Evolutionary conservation across 53 echinoderm and acorn worm genomes (phyloP).

Genomic region (Temnopleurus reevesii): DNA sequence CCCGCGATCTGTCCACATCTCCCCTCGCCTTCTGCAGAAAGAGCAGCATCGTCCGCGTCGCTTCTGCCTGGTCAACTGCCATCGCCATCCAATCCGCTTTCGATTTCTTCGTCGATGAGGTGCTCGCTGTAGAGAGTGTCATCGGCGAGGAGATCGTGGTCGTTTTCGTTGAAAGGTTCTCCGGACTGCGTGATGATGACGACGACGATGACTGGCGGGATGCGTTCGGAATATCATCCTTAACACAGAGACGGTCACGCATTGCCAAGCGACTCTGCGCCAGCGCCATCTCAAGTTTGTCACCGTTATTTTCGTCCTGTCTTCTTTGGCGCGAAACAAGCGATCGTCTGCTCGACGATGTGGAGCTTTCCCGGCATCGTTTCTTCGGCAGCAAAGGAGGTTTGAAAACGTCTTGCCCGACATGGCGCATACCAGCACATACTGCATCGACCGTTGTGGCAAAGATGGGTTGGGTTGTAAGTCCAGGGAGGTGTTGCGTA

Average conservation of each 20-base stretch:
- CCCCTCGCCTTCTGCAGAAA: conserved; percentile 61
- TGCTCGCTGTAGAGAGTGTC: background rate
- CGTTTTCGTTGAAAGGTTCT: background rate
- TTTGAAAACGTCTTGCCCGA: conserved; percentile 50
- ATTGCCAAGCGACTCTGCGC: conserved; percentile 43
- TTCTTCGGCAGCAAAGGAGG: background rate
- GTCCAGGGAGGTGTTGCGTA: conserved; percentile 38
- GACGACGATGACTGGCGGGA: conserved; percentile 25
- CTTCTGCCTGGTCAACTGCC: conserved; percentile 27
- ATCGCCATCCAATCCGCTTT: conserved; percentile 41
- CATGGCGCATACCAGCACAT: conserved; percentile 49
- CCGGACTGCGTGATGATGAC: conserved; percentile 29
- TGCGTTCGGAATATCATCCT: background rate
- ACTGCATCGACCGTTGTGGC: conserved; percentile 34
- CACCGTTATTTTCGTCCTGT: background rate
- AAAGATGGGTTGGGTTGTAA: conserved; percentile 46
- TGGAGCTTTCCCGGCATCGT: background rate
- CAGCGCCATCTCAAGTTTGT: conserved; percentile 17
- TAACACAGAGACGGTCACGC: conserved; percentile 28
- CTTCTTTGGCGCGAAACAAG: conserved; percentile 16
- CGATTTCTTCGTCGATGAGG: background rate
- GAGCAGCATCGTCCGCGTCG: conserved; percentile 55
- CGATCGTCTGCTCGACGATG: conserved; percentile 25
- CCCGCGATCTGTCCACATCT: conserved; percentile 62
- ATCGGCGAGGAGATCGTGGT: background rate